These are phyloP conservation scores for Alcis repandata DNA, from an alignment of 2,888 invertebrate genomes.

Conservation along the genomic window DNA sequence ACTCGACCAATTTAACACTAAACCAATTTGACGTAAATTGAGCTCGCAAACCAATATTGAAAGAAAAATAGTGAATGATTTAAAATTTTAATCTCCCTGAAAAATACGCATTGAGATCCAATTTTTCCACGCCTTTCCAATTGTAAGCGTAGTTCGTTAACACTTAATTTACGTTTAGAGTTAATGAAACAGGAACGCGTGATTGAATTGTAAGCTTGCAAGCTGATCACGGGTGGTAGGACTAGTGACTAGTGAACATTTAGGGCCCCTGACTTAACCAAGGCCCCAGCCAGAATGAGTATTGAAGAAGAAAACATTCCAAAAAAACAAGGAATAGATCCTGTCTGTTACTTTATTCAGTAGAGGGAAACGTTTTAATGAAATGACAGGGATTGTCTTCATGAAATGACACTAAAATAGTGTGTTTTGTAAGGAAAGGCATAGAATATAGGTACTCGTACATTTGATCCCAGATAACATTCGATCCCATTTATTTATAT, in stretches of 20 bases:
- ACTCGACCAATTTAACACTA: too few species aligned
- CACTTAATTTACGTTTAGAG: constrained; percentile 49
- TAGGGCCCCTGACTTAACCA: not conserved
- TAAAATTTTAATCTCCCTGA: not conserved
- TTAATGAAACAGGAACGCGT: constrained; percentile 19
- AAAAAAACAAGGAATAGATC: too few species aligned
- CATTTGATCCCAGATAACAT: too few species aligned
- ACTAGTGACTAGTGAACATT: not conserved
- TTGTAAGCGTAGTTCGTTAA: constrained; percentile 40
- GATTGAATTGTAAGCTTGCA: constrained; percentile 20
- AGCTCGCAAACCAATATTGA: not conserved
- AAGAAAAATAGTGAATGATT: not conserved
- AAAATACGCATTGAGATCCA: not conserved
- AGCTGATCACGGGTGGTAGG: not conserved
- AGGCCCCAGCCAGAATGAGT: not conserved
- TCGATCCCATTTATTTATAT: too few species aligned
- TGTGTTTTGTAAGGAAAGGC: too few species aligned
- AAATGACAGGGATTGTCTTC: too few species aligned
- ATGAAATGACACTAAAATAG: too few species aligned
- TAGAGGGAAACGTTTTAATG: too few species aligned
- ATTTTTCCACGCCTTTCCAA: not conserved
- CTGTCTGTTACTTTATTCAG: too few species aligned
- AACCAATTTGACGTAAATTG: not conserved
- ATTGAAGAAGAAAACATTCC: not conserved
- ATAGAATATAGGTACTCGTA: too few species aligned